These are phyloP conservation scores for Oryzias curvinotus DNA, from an alignment of 2,113 vertebrate genomes.

Conservation along the genomic window DNA sequence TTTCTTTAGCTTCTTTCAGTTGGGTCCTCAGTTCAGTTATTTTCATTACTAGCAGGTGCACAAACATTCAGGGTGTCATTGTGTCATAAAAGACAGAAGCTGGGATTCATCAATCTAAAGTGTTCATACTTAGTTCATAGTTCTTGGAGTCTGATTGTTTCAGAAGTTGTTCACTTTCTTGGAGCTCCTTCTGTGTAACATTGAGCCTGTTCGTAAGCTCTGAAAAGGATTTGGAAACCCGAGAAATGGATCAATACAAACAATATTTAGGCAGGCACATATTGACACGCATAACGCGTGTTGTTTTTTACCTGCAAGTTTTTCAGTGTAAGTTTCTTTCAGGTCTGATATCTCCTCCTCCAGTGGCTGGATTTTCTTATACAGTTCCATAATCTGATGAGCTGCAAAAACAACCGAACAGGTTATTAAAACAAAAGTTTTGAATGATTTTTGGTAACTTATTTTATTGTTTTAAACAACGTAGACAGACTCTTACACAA, in stretches of 20 bases:
- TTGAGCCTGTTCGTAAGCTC: slow-evolving; percentile 27
- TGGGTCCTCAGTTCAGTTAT: slow-evolving; percentile 11
- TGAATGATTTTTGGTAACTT: background rate
- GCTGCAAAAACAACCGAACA: slow-evolving; percentile 21
- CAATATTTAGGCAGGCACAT: background rate
- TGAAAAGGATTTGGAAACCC: slow-evolving; percentile 3
- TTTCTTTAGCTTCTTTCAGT: slow-evolving; percentile 4
- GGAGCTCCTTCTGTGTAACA: slow-evolving; percentile 13
- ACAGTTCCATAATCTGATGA: slow-evolving; percentile 41
- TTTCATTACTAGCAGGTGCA: slow-evolving; percentile 30
- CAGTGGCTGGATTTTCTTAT: slow-evolving; percentile 21
- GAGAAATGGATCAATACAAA: background rate
- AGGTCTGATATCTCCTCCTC: slow-evolving; percentile 11
- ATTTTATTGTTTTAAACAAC: background rate
- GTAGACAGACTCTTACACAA: slow-evolving; percentile 21
- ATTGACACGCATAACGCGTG: background rate
- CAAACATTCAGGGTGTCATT: background rate
- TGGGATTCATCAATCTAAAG: background rate
- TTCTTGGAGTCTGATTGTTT: slow-evolving; percentile 1
- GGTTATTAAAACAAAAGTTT: background rate
- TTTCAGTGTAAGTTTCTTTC: slow-evolving; percentile 2
- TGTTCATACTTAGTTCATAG: slow-evolving; percentile 20
- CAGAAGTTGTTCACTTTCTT: slow-evolving; percentile 33
- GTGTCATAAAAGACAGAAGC: background rate
- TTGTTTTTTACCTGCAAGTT: slow-evolving; percentile 21